Evolutionary conservation across 2,888 invertebrate species (phyloP).

Genomic region (Trachelus tabidus): DNA sequence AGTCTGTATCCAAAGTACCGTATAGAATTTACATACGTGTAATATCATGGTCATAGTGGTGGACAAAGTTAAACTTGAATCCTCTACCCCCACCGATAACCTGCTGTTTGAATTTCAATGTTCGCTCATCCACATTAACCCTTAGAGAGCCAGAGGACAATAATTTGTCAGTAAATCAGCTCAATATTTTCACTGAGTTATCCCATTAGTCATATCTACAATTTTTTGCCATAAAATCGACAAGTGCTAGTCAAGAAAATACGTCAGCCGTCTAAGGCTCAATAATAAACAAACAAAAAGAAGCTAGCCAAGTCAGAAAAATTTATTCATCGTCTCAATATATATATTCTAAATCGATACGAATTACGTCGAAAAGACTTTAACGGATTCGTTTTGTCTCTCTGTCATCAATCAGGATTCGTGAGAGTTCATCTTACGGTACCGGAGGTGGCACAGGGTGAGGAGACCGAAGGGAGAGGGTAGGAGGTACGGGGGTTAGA

Average conservation of each 20-base stretch:
- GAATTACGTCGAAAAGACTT: background rate
- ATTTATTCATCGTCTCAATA: background rate
- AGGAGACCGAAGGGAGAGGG: constrained; percentile 9
- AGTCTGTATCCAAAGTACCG: background rate
- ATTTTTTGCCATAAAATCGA: too few relatives aligned
- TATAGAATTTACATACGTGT: background rate
- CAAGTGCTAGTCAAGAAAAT: too few relatives aligned
- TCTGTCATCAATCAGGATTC: background rate
- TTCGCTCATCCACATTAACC: background rate
- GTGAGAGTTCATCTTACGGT: background rate
- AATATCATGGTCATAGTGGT: background rate
- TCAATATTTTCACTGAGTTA: too few relatives aligned
- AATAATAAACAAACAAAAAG: background rate
- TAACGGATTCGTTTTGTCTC: background rate
- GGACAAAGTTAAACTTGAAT: background rate
- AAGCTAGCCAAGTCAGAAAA: background rate
- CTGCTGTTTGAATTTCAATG: background rate
- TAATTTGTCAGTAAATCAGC: too few relatives aligned
- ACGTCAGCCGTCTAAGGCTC: too few relatives aligned
- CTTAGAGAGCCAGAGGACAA: too few relatives aligned
- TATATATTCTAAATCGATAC: background rate
- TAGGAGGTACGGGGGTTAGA: background rate
- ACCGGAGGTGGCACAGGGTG: background rate
- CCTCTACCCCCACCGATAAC: background rate
- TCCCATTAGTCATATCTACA: too few relatives aligned